Evolutionary conservation across 2,888 invertebrate genomes (phyloP).

Genomic region (Augiades crinisus): DNA sequence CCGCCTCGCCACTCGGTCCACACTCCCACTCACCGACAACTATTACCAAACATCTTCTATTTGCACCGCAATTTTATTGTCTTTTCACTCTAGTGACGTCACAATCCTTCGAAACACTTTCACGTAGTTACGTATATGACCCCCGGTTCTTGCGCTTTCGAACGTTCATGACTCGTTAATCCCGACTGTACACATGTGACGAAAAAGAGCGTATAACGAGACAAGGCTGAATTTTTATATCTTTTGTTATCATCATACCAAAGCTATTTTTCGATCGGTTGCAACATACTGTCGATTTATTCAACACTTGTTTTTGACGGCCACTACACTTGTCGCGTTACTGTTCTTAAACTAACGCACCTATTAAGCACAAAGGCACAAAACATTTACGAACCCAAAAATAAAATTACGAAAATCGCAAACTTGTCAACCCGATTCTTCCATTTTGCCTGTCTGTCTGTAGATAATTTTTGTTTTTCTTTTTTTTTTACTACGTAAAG

Average conservation of each 20-base stretch:
- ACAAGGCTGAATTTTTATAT: slow-evolving; percentile 72
- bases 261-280: slow-evolving; percentile 64
- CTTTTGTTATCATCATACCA: slow-evolving; percentile 78
- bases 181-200: slow-evolving; percentile 56
- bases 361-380: slow-evolving; percentile 50
- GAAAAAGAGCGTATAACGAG: slow-evolving; percentile 61
- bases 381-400: slow-evolving; percentile 62
- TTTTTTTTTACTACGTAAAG: no score
- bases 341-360: slow-evolving; percentile 43
- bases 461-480: slow-evolving; percentile 46
- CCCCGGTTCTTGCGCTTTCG: slow-evolving; percentile 44
- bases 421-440: slow-evolving; percentile 73
- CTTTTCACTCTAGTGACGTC: slow-evolving; percentile 75
- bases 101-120: slow-evolving; percentile 71
- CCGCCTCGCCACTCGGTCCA: slow-evolving; percentile 44
- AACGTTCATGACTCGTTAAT: slow-evolving; percentile 61
- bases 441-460: slow-evolving; percentile 73
- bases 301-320: slow-evolving; percentile 32
- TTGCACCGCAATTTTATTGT: slow-evolving; percentile 67
- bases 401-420: slow-evolving; percentile 73
- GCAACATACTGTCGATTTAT: slow-evolving; percentile 47
- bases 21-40: slow-evolving; percentile 52
- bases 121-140: slow-evolving; percentile 67
- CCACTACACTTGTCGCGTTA: slow-evolving; percentile 32
- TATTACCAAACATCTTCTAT: slow-evolving; percentile 61